Base-by-base conservation (phyloP, 2,888 invertebrate species). In the Slavum lentiscoides region DNA sequence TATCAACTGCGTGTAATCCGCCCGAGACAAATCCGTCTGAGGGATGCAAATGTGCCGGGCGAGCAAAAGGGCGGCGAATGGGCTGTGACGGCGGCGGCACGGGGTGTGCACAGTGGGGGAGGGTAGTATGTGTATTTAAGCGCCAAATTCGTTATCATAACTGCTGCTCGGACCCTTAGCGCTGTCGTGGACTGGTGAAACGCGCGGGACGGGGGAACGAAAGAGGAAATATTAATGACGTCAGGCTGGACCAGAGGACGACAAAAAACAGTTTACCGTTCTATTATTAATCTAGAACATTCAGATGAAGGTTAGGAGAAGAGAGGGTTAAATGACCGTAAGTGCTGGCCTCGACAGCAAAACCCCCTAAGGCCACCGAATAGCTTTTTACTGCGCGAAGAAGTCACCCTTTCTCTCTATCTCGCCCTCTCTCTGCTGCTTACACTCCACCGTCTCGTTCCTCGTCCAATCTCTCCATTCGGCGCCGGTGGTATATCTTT, bases 221-320 rank as follows among this genome's bases (percentile, higher is more conserved):
- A 23, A 55, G 77, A 59, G 72, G 80, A 80, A 80, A 80, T 55
- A 75, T 80, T 80, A 80, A 80, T 80, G 80, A 80, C 80, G 80
- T 72, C 80, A 64, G 70, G 80, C 80, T 55, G 80, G 80, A 80
- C 80, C 43, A 23, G 43, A 64, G 72, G 72, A 72, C 72, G 72
- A 72, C 80, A 80, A 80, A 80, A 80, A 80, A 80, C 80, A 43
- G 80, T 80, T 80, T 72, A 80, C 80, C 80, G 80, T 80, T 80
- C 80, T 72, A 80, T 80, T 80, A 80, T 80, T 80, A 80, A 80
- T 80, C 80, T 80, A 72, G 70, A 80, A 80, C 80, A 72, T 80
- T 80, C 58, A 58, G 80, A 80, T 66, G 77, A 70, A 72, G 72
- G 70, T 80, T 80, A 72, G 72, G 80, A 80, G 43, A 43, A 80